Evolutionary conservation across 2,888 invertebrate genomes (phyloP), one percentile per base, ranked within the genome.

Genomic region (Leptopilina syphax): DNA sequence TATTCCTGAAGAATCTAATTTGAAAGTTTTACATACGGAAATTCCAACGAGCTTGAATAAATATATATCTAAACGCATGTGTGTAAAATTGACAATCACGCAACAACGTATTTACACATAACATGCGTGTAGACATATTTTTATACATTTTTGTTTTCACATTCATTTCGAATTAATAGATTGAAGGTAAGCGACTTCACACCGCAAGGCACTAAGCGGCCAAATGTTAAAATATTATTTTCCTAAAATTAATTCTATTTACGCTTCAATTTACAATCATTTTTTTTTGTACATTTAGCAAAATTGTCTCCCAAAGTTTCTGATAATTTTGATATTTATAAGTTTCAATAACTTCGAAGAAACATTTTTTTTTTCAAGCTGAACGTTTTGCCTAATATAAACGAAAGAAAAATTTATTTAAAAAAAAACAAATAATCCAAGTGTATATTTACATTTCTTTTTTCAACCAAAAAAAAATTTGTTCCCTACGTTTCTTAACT

Each of bases 151-250:
- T 65, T 63, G 9, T 77, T 65, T 65, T 65, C 65, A 65, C 44
- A 77, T 77, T 65, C 77, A 65, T n/a, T 12, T 65, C 44, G 47
- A 63, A 77, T 3, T 34, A 41, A 24, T 65, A 77, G 12, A 65
- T 65, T 77, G 18, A 77, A 65, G 47, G 47, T 27, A 41, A 82
- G 84, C 83, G 83, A 85, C 81, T 85, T 84, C 82, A 84, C 85
- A 85, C 86, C 86, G 85, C 85, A 84, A 88, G 88, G 87, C 87
- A 87, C 87, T 84, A 83, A 80, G 82, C 83, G 88, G 85, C 85
- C 84, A 44, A 34, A 83, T 81, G 81, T 85, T 86, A 83, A 85
- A 83, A 81, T 77, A 79, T 79, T 80, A 13, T 73, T 63, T 73
- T 57, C 57, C 41, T 73, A 73, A 13, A 24, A 34, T 27, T 57